Evolutionary conservation across 2,888 invertebrate genomes (phyloP).

Genomic region (Mythimna ferrago): DNA sequence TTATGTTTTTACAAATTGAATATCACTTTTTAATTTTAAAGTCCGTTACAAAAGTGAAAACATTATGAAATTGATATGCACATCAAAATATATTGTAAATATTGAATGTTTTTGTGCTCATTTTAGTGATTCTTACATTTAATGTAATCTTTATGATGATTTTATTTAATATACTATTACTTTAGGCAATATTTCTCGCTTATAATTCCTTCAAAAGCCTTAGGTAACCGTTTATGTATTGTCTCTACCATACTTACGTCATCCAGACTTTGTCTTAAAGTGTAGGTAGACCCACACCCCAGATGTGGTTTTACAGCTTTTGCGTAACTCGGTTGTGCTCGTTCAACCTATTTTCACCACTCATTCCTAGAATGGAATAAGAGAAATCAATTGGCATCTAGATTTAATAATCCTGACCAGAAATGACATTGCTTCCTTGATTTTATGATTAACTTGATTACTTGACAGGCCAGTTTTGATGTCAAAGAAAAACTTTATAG

Average conservation of each 20-base stretch:
- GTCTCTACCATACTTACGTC: slow-evolving; percentile 43
- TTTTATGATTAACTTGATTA: slow-evolving; percentile 15
- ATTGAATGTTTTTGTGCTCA: slow-evolving; percentile 5
- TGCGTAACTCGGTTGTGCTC: slow-evolving; percentile 51
- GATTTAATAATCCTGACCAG: slow-evolving; percentile 6
- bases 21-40: slow-evolving; percentile 62
- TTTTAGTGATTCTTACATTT: slow-evolving; percentile 10
- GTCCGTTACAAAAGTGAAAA: slow-evolving; percentile 38
- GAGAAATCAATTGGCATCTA: slow-evolving; percentile 35
- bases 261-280: slow-evolving; percentile 33
- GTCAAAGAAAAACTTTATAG: slow-evolving; percentile 8
- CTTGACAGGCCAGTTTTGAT: not conserved
- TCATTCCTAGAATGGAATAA: slow-evolving; percentile 23
- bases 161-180: not conserved
- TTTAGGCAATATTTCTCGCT: not conserved
- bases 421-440: slow-evolving; percentile 32
- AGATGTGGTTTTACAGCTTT: slow-evolving; percentile 51
- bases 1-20: slow-evolving; percentile 63
- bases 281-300: slow-evolving; percentile 28
- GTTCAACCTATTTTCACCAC: slow-evolving; percentile 43
- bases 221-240: slow-evolving; percentile 20
- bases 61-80: slow-evolving; percentile 32
- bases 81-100: slow-evolving; percentile 28
- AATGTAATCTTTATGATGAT: not conserved
- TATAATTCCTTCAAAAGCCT: slow-evolving; percentile 4